These are phyloP conservation scores for Archaeoteleia sp. DNA, from an alignment of 2,888 invertebrate genomes.

Conservation along the genomic window DNA sequence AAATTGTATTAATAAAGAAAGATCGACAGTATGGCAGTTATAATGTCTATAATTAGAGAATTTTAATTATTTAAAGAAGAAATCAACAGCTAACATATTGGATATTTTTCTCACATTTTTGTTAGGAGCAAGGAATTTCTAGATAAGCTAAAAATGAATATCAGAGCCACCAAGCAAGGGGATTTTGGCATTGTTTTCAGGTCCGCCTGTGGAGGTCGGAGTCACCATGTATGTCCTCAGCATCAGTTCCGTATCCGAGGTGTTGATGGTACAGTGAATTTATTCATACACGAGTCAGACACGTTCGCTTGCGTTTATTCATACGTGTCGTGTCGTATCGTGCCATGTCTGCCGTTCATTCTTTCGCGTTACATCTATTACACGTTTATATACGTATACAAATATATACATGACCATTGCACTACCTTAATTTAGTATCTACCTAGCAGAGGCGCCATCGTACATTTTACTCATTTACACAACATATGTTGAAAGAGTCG, in stretches of 20 bases:
- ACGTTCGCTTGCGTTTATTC: constrained; percentile 57
- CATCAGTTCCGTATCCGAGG: constrained; percentile 98
- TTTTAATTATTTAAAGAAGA: too few relatives aligned
- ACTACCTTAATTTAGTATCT: too few relatives aligned
- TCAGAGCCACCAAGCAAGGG: constrained; percentile 68
- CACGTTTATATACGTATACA: constrained; percentile 1
- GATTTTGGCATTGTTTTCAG: constrained; percentile 81
- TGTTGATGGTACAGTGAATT: constrained; percentile 89
- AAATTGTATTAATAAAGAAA: background rate
- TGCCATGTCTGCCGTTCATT: constrained; percentile 52
- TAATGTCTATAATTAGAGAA: too few relatives aligned
- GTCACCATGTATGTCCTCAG: constrained; percentile 99
- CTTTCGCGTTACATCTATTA: constrained; percentile 43
- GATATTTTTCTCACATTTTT: constrained; percentile 8
- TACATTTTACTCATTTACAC: too few relatives aligned
- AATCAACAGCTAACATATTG: too few relatives aligned
- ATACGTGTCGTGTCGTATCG: constrained; percentile 57
- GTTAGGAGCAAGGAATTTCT: constrained; percentile 21
- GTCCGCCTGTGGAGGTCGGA: constrained; percentile 97
- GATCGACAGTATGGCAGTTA: constrained; percentile 16
- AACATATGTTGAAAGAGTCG: too few relatives aligned
- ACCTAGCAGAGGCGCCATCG: too few relatives aligned
- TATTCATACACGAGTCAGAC: constrained; percentile 58
- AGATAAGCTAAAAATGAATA: constrained; percentile 54
- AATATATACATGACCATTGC: background rate